Conservation (phyloP, 1,140 invertebrate species). For the Neotoxoptera formosana region DNA sequence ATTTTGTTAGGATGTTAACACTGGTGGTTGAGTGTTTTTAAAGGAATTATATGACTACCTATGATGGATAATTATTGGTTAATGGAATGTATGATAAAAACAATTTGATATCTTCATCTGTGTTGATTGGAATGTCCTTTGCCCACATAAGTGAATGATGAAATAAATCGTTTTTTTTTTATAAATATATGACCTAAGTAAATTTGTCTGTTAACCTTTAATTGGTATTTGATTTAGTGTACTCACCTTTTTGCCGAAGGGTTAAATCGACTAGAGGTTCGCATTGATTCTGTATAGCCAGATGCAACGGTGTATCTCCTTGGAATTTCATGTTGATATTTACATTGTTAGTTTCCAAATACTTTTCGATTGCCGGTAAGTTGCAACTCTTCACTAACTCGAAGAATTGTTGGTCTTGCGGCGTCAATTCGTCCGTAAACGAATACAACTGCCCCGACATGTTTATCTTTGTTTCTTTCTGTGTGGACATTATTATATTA, state of each 20-base stretch:
- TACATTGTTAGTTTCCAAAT: background rate
- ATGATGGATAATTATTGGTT: no score
- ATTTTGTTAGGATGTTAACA: no score
- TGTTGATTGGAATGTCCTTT: no score
- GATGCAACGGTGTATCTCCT: conserved; percentile 68
- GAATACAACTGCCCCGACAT: background rate
- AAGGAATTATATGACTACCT: no score
- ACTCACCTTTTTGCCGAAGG: conserved; percentile 62
- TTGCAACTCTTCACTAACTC: background rate
- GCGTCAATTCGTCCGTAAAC: background rate
- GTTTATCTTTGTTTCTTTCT: background rate
- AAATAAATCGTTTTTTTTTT: no score
- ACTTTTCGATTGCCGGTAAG: background rate
- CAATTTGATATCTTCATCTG: no score
- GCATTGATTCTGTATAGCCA: conserved; percentile 67
- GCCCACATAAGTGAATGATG: no score
- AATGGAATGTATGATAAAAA: no score
- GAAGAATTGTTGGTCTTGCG: conserved; percentile 21
- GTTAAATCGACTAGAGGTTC: conserved; percentile 68
- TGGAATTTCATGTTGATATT: conserved; percentile 59
- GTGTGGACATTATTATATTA: background rate
- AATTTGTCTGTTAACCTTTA: no score
- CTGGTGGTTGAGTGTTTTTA: no score
- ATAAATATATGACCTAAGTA: no score
- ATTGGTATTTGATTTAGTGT: no score